Evolutionary conservation across 2,888 invertebrate species (phyloP), one percentile per base, ranked within the genome.

Genomic region (Coenonympha arcania): DNA sequence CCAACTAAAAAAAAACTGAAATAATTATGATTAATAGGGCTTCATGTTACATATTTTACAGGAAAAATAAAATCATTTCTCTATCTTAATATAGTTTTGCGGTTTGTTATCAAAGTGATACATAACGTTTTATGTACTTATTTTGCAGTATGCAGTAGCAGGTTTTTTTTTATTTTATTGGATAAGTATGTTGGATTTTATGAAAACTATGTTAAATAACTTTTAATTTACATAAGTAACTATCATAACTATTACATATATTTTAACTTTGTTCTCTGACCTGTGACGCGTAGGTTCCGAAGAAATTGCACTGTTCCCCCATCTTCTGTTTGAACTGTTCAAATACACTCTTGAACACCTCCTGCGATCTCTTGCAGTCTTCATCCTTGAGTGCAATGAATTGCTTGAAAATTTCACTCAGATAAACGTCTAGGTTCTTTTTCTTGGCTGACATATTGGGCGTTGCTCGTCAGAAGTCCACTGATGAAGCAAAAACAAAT

Each of bases 271-370:
- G 13, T 22, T 15, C 13, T 15, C 55, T 52, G 56, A 83, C 83
- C 69, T 82, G 74, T 15, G 65, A 73, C 39, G 76, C 72, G 51
- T 81, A 82, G 54, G 70, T 75, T 16, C 61, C 62, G 46, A 78
- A 83, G 48, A 69, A 83, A 49, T 75, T 79, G 58, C 81, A 79
- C 26, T 79, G 69, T 41, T 79, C 76, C 1, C 71, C 72, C 80
- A 84, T 81, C 40, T 75, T 77, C 48, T 66, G 62, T 49, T 76
- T 81, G 20, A 83, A 69, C 53, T 74, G 71, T 3, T 76, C 70
- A 50, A 82, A 82, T 1, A 81, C 81, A 54, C 65, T 66, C 42
- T 74, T 76, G 56, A 83, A 83, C 0, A 83, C 76, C 24, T 76
- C 75, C 54, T 78, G 79, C 0, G 78, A 66, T 36, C 57, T 66